Base-by-base conservation (phyloP, 2,888 invertebrate genomes). In the Troilus luridus region DNA sequence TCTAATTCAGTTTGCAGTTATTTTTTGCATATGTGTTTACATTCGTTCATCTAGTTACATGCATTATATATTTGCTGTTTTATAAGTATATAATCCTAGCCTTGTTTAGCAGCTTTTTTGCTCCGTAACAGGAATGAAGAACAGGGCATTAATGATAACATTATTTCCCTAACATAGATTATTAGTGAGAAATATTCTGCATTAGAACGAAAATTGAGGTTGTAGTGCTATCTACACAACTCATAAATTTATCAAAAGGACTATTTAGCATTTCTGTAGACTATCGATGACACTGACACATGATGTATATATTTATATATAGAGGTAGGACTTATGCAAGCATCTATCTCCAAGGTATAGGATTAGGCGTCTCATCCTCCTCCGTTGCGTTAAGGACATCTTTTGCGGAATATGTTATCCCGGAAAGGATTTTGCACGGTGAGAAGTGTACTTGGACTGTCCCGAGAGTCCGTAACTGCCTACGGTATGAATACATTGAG, bases 401-500 rank as follows among this genome's bases (percentile, higher is more conserved):
- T 85, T 12, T 56, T 12, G n/a, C n/a, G 85, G 85, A 85, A 85
- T 85, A 85, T 54, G 21, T 85, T 85, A 85, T 85, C 85, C 85
- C 12, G 85, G 85, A 85, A 58, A 85, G 85, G 85, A 85, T 85
- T 85, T 85, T 56, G 56, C 11, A n/a, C 54, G 85, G 56, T 5
- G 56, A 56, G n/a, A n/a, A 56, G n/a, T 56, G 21, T 54, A n/a
- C 85, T 12, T n/a, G n/a, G 56, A 56, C 12, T 56, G 54, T 54
- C 56, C 85, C 5, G 12, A 54, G n/a, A 12, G 85, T 85, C 85
- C 85, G 21, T 85, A 85, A 85, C 85, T 54, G 85, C 85, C 85
- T 56, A 85, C 56, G 56, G 85, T 85, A 56, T 85, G 85, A 85
- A 85, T 85, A 85, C 85, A 85, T 85, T 85, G 54, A 85, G 85